Conservation (phyloP, 2,113 vertebrate species). For the Triplophysa siluroides region DNA sequence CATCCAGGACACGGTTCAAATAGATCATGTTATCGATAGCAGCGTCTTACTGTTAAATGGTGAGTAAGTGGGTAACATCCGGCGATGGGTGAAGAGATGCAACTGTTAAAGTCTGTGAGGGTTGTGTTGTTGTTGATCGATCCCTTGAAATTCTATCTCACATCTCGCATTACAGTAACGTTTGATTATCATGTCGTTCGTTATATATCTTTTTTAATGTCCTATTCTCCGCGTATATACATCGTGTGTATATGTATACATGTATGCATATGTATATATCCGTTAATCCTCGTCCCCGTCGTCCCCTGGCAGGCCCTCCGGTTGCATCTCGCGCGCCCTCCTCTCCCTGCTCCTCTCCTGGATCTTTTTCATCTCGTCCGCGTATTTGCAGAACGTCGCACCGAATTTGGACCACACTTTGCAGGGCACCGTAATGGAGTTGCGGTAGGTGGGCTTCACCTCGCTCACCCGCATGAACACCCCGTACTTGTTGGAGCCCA, state of each 20-base stretch:
- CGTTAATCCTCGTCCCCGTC: constrained; percentile 93
- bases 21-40: constrained; percentile 96
- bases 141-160: constrained; percentile 74
- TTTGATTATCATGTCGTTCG: constrained; percentile 63
- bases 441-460: constrained; percentile 98
- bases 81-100: constrained; percentile 91
- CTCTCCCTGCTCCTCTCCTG: constrained; percentile 96
- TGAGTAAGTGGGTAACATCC: constrained; percentile 97
- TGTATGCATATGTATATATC: constrained; percentile 51
- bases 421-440: constrained; percentile 98
- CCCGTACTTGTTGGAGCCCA: constrained; percentile 98
- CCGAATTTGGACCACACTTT: constrained; percentile 99
- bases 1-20: constrained; percentile 99
- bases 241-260: constrained; percentile 39
- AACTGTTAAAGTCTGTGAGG: constrained; percentile 85
- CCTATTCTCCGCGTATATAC: constrained; percentile 52
- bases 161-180: constrained; percentile 68
- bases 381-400: constrained; percentile 96
- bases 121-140: constrained; percentile 80
- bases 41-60: constrained; percentile 99
- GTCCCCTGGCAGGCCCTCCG: constrained; percentile 81
- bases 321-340: constrained; percentile 85
- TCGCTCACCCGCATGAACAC: constrained; percentile 99
- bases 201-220: constrained; percentile 52
- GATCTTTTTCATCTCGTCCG: constrained; percentile 98